phyloP scores from a whole-genome alignment of 2,113 vertebrate species.

The Vidua macroura region DNA sequence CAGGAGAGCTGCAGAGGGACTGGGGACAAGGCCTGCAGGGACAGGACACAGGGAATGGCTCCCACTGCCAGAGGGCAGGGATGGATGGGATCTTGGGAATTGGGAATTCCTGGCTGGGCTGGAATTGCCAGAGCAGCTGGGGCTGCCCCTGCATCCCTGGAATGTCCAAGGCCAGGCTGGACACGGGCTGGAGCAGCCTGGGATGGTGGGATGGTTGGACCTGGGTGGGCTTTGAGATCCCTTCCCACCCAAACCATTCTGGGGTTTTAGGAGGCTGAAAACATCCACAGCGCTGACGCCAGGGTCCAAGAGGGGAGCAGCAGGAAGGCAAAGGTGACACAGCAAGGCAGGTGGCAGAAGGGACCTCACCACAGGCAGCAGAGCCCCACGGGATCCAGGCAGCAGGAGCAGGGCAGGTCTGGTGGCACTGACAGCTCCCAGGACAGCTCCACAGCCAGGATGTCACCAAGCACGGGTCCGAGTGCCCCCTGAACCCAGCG shows the following conservation, averaged over 20 bases:
- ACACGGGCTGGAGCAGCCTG: neutral
- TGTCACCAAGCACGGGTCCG: neutral
- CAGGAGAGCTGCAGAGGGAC: neutral
- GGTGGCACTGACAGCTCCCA: neutral
- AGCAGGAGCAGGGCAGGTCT: neutral
- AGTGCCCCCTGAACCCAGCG: accelerated
- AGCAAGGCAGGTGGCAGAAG: neutral
- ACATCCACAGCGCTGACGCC: accelerated
- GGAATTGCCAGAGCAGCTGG: neutral
- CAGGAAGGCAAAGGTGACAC: neutral
- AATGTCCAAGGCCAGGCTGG: accelerated
- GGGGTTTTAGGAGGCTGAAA: neutral
- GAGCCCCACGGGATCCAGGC: accelerated
- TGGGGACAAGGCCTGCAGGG: neutral
- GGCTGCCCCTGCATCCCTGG: neutral
- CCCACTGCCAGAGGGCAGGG: neutral
- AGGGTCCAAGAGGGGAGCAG: neutral
- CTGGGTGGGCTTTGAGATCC: accelerated
- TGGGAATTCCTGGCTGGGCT: neutral
- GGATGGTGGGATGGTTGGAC: neutral
- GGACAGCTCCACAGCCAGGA: neutral
- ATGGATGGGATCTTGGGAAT: neutral
- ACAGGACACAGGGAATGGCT: neutral
- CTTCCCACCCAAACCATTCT: neutral
- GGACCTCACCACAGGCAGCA: neutral